These are phyloP conservation scores for Empis stercorea DNA, from an alignment of 2,888 invertebrate genomes.

Conservation along the genomic window DNA sequence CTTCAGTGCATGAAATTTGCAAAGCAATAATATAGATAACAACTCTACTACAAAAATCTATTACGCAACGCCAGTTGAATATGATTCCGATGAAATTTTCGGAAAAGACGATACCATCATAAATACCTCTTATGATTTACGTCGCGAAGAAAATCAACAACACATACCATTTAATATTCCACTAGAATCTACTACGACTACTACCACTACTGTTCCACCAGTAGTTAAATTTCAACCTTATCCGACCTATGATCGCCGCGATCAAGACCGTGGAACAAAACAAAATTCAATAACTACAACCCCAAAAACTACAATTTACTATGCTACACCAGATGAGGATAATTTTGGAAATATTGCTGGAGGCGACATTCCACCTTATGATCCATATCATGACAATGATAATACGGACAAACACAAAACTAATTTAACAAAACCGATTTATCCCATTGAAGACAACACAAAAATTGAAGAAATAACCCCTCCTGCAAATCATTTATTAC, in stretches of 20 bases:
- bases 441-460: no score
- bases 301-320: constrained; percentile 15
- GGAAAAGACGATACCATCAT: neutral
- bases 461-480: neutral
- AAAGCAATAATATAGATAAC: constrained; percentile 5
- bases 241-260: no score
- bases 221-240: no score
- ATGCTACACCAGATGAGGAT: constrained; percentile 26
- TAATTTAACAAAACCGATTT: no score
- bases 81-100: constrained; percentile 18
- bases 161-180: no score
- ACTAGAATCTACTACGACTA: no score
- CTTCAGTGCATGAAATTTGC: constrained; percentile 7
- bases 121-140: no score
- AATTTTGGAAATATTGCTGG: constrained; percentile 10
- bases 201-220: no score
- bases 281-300: no score
- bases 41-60: constrained; percentile 13
- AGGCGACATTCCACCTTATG: neutral
- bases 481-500: constrained; percentile 4
- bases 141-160: neutral
- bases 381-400: neutral
- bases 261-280: no score
- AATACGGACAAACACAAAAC: neutral
- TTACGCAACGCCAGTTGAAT: constrained; percentile 26